Evolutionary conservation across 1,140 invertebrate genomes (phyloP).

Genomic region (Sarcophaga peregrina): DNA sequence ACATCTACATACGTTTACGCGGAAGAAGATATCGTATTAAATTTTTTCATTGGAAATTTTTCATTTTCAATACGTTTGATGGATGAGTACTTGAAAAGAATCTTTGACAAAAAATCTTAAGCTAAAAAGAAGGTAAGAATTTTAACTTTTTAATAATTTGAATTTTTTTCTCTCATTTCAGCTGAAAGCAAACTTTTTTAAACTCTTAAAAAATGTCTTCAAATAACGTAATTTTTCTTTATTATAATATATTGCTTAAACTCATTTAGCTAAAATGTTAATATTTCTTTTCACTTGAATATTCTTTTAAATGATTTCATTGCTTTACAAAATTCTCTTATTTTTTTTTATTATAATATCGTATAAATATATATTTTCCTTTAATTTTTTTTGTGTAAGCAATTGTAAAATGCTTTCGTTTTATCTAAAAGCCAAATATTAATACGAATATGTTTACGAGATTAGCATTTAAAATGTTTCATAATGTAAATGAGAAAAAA

Average conservation of each 20-base stretch:
- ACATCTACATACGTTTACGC: neutral
- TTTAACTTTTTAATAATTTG: neutral
- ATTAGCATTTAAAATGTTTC: constrained; percentile 26
- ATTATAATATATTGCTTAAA: neutral
- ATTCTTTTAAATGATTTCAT: neutral
- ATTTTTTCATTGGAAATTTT: no score
- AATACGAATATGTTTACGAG: constrained; percentile 15
- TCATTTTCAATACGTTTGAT: no score
- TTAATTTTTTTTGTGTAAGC: constrained; percentile 29
- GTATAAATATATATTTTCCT: neutral
- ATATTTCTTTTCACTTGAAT: neutral
- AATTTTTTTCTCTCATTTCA: constrained; percentile 14
- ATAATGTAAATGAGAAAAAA: constrained; percentile 12
- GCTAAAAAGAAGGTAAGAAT: neutral
- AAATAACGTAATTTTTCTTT: neutral
- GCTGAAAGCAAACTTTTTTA: neutral
- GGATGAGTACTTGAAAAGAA: no score
- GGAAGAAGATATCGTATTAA: no score
- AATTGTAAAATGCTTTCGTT: constrained; percentile 34
- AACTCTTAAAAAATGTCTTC: neutral
- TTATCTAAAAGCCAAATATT: neutral
- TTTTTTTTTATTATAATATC: neutral
- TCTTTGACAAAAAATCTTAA: no score
- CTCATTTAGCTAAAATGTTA: constrained; percentile 10
- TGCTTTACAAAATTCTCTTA: neutral